These are phyloP conservation scores for Chrysodeixis includens DNA, from an alignment of 2,888 invertebrate species.

Conservation along the genomic window DNA sequence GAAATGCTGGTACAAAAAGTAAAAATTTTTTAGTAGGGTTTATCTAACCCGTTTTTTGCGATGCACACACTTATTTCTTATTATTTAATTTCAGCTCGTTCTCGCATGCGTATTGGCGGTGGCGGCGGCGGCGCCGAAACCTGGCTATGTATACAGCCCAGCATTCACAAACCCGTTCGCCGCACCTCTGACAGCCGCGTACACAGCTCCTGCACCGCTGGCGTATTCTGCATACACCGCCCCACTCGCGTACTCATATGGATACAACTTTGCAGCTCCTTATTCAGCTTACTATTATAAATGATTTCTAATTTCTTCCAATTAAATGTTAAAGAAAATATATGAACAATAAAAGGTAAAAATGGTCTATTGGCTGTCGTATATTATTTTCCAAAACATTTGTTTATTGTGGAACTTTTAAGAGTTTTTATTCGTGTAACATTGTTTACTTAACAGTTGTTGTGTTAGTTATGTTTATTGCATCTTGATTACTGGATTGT, in stretches of 20 bases:
- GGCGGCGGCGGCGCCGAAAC: slow-evolving; percentile 68
- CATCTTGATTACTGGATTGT: too few species aligned
- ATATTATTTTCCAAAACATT: too few species aligned
- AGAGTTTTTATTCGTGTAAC: too few species aligned
- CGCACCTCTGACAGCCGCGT: background rate
- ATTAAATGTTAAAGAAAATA: background rate
- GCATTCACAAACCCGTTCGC: background rate
- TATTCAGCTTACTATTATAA: background rate
- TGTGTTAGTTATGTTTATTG: too few species aligned
- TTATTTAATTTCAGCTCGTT: slow-evolving; percentile 71
- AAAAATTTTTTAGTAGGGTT: too few species aligned
- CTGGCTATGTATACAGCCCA: slow-evolving; percentile 59
- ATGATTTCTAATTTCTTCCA: background rate
- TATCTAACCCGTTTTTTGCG: too few species aligned
- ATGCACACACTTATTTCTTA: background rate
- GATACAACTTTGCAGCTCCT: background rate
- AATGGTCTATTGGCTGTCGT: background rate
- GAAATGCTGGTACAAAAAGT: too few species aligned
- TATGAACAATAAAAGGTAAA: background rate
- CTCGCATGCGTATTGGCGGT: slow-evolving; percentile 85
- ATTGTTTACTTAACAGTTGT: too few species aligned
- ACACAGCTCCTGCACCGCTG: background rate
- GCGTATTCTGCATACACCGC: background rate
- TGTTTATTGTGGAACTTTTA: too few species aligned
- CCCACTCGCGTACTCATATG: background rate